Evolutionary conservation across 2,797 vertebrate species (phyloP), one percentile per base, ranked within the genome.

Genomic region (Rhynchotus rufescens): DNA sequence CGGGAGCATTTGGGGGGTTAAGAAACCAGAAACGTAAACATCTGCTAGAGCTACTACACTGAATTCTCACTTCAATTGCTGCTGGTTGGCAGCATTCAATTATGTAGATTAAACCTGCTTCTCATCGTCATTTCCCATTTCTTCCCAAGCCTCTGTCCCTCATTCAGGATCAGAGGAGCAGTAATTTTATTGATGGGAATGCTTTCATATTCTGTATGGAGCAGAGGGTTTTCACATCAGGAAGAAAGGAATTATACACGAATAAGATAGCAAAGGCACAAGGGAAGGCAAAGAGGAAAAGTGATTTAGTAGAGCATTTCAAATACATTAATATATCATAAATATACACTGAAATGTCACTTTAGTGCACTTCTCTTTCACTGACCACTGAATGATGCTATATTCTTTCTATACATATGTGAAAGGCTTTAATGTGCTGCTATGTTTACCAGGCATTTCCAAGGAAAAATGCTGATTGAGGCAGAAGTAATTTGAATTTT

Each of bases 241-340:
- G 56, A 90, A 76, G 57, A 80, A 92, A 87, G 49, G 44, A 86
- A 71, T 60, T 81, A n/a, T 12, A 51, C 21, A 38, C 40, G 6
- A 87, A 79, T 51, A 80, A 88, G 47, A 85, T 10, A 44, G 36
- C 25, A 68, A 87, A 76, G 44, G 80, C 80, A 77, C 86, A 74
- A 71, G 52, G 60, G 56, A 91, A 94, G 78, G 66, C 23, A 47
- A 88, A 82, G 61, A 68, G 22, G 26, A 49, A 90, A 92, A 72
- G 32, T 38, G 30, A 79, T 93, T 92, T 84, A 86, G 57, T 74
- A 84, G 61, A 94, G 45, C 52, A 68, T 67, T 94, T 94, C 67
- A 79, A 47, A 77, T 81, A 65, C 56, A 89, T 94, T 73, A 91
- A 89, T 93, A 94, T 95, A 92, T 86, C 67, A 92, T 89, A 90